Evolutionary conservation across 1,140 invertebrate species (phyloP), one percentile per base, ranked within the genome.

Genomic region (Rhopalosiphum padi): DNA sequence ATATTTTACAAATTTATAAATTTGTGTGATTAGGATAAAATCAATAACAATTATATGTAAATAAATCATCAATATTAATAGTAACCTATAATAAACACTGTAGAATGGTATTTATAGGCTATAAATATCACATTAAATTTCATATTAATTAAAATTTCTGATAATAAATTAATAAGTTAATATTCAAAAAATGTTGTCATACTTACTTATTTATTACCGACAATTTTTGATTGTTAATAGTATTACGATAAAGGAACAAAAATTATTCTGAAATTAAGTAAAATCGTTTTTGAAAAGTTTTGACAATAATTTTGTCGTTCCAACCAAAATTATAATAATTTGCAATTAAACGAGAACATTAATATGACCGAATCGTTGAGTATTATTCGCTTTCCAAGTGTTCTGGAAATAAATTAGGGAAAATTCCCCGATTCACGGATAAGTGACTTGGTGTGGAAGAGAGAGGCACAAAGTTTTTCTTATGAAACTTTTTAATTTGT

Each of bases 401-500:
- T 91, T 46, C 43, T 60, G 25, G 90, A 91, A 91, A 91, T 91
- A 77, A 91, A 91, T 91, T 77, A 46, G 25, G 60, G 37, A 68
- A 77, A 91, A 46, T 15, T 77, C 90, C 22, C n/a, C 22, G 35
- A 53, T 55, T 89, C 51, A 51, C 9, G 48, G 51, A 25, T 22
- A 55, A 89, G 51, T 55, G 51, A 89, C 51, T 53, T 43, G 60
- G 60, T 77, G 60, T 68, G 25, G 60, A 15, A 30, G 35, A 25
- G 41, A 53, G 53, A 21, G 5, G 60, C 23, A 43, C 30, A 43
- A 91, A 92, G 90, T 92, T 92, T 83, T 92, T 51, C 43, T 83
- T 68, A 46, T 55, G n/a, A n/a, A 92, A 92, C 90, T 92, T 92
- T 91, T 92, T 92, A 92, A 92, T 92, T 92, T 83, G 90, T 92